Evolutionary conservation across 2,888 invertebrate species (phyloP).

Genomic region (Stenoptilia bipunctidactyla): DNA sequence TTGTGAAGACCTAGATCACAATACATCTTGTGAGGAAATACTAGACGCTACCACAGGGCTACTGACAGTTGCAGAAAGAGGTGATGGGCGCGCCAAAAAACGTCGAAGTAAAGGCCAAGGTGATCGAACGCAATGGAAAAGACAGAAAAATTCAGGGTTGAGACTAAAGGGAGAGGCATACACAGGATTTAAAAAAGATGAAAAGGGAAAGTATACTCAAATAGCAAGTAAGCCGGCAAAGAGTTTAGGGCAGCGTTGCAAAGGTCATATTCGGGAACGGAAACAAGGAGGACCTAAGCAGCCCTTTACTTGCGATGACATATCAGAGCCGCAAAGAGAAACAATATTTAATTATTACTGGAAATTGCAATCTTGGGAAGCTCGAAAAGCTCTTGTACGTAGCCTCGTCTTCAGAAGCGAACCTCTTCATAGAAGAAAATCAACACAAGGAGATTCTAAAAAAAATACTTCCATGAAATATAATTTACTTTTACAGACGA

Average conservation of each 20-base stretch:
- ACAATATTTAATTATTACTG: constrained; percentile 2
- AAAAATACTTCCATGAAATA: constrained; percentile 1
- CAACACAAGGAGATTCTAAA: background rate
- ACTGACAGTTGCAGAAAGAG: background rate
- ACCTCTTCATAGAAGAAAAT: background rate
- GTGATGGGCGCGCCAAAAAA: background rate
- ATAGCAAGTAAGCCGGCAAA: constrained; percentile 5
- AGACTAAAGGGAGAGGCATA: constrained; percentile 4
- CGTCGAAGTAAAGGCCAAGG: constrained; percentile 5
- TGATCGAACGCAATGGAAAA: constrained; percentile 3
- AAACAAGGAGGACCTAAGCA: constrained; percentile 3
- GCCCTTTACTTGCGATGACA: constrained; percentile 1
- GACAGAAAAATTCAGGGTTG: constrained; percentile 4
- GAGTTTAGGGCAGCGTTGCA: background rate
- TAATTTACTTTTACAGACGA: too few relatives aligned
- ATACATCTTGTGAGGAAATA: constrained; percentile 1
- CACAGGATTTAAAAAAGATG: constrained; percentile 5
- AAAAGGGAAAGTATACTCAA: constrained; percentile 1
- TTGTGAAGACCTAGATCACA: constrained; percentile 1
- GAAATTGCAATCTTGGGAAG: constrained; percentile 1
- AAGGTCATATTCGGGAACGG: constrained; percentile 1
- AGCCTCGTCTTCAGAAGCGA: background rate
- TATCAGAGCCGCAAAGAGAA: background rate
- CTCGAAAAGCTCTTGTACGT: constrained; percentile 2
- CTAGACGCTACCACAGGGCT: background rate